Percentiles rank a stretch among this genome's conserved stretches.
Conservation (phyloP, 1,140 invertebrate species). For the Phymastichus coffea region DNA sequence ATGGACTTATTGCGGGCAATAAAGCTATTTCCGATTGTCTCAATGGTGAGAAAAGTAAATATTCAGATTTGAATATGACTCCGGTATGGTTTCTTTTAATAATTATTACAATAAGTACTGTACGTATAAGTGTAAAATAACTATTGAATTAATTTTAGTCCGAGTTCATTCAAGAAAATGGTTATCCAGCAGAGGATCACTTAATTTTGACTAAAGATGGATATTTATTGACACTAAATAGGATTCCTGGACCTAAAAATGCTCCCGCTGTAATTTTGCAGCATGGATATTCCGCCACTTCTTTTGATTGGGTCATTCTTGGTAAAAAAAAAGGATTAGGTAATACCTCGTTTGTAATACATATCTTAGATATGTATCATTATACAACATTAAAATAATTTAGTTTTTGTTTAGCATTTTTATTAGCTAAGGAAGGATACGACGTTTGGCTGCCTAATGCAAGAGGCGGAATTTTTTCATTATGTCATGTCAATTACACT, state of each 20-base stretch:
- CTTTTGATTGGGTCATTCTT: neutral
- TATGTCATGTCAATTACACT: conserved; percentile 58
- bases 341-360: neutral
- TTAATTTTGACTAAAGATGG: neutral
- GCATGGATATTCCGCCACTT: neutral
- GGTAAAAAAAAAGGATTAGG: neutral
- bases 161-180: too few relatives aligned
- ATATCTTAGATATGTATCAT: neutral
- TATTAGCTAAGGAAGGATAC: conserved; percentile 67
- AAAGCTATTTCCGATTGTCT: too few relatives aligned
- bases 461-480: conserved; percentile 68
- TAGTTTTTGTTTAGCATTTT: conserved; percentile 62
- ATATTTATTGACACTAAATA: neutral
- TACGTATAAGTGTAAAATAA: too few relatives aligned
- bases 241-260: neutral
- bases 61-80: too few relatives aligned
- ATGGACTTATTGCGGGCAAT: too few relatives aligned
- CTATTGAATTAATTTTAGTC: too few relatives aligned
- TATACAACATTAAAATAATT: too few relatives aligned
- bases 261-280: neutral
- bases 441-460: conserved; percentile 70
- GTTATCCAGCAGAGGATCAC: neutral
- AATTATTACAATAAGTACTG: too few relatives aligned
- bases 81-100: too few relatives aligned
- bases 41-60: too few relatives aligned